Evolutionary conservation across 2,888 invertebrate species (phyloP).

Genomic region (Cephus sareptanus): DNA sequence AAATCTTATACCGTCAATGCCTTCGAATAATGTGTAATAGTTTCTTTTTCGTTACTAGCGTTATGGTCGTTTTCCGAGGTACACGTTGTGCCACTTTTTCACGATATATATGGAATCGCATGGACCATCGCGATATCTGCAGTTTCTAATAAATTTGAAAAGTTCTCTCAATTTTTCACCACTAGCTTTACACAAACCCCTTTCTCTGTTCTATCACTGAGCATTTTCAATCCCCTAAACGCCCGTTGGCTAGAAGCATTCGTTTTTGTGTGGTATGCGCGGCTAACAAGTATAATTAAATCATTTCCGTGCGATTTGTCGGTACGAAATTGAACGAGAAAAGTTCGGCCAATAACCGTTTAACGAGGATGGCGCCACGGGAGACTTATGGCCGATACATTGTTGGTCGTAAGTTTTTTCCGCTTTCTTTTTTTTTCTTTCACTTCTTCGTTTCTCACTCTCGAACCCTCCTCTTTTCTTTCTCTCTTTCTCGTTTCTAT

Average conservation of each 20-base stretch:
- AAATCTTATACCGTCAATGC: not conserved
- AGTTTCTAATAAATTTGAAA: not conserved
- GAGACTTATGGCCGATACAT: not conserved
- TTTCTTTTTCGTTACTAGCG: not conserved
- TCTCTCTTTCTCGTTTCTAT: not conserved
- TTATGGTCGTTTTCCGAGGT: not conserved
- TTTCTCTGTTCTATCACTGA: not conserved
- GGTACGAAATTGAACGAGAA: not conserved
- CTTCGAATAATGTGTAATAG: not conserved
- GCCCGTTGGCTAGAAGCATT: not conserved
- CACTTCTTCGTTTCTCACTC: not conserved
- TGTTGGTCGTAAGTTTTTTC: not conserved
- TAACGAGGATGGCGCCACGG: not conserved
- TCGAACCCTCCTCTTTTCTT: not conserved
- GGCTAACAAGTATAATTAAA: not conserved
- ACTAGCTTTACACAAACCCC: not conserved
- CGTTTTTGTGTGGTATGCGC: not conserved
- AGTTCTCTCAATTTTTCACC: not conserved
- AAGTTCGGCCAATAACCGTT: not conserved
- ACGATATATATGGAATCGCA: not conserved
- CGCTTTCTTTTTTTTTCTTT: not conserved
- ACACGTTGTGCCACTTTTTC: not conserved
- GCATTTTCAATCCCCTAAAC: not conserved
- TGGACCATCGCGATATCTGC: not conserved
- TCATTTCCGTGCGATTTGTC: not conserved